phyloP scores from a whole-genome alignment of 2,797 vertebrate genomes.

The Sarcoramphus papa region DNA sequence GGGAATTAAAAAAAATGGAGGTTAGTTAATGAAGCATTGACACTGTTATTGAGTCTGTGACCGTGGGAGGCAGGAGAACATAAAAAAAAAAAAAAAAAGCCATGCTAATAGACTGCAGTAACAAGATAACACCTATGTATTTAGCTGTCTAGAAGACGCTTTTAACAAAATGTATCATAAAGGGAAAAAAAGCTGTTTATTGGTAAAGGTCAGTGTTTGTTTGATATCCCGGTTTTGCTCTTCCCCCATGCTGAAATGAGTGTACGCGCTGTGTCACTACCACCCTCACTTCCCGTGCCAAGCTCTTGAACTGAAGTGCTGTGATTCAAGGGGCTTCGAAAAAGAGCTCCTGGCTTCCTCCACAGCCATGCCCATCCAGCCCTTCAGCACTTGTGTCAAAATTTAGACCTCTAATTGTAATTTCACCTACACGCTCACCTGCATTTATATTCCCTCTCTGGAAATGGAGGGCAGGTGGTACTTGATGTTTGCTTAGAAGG shows the following conservation, averaged over 20 bases:
- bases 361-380: not conserved
- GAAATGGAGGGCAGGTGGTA: not conserved
- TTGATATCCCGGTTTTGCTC: not conserved
- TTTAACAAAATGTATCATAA: not conserved
- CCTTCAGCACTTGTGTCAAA: not conserved
- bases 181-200: not conserved
- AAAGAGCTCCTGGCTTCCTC: not conserved
- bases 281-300: not conserved
- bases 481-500: not conserved
- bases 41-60: not conserved
- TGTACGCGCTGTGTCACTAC: fast-evolving
- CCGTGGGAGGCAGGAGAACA: not conserved
- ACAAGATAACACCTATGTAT: not conserved
- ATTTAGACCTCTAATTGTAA: not conserved
- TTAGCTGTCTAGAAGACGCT: not conserved
- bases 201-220: not conserved
- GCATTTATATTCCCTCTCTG: not conserved
- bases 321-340: not conserved
- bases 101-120: not conserved
- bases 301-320: not conserved
- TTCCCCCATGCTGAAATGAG: not conserved
- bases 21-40: not conserved
- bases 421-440: not conserved
- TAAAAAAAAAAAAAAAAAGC: not conserved
- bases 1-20: not conserved